These are phyloP conservation scores for Cancer borealis DNA, from an alignment of 2,888 invertebrate genomes.

Conservation along the genomic window DNA sequence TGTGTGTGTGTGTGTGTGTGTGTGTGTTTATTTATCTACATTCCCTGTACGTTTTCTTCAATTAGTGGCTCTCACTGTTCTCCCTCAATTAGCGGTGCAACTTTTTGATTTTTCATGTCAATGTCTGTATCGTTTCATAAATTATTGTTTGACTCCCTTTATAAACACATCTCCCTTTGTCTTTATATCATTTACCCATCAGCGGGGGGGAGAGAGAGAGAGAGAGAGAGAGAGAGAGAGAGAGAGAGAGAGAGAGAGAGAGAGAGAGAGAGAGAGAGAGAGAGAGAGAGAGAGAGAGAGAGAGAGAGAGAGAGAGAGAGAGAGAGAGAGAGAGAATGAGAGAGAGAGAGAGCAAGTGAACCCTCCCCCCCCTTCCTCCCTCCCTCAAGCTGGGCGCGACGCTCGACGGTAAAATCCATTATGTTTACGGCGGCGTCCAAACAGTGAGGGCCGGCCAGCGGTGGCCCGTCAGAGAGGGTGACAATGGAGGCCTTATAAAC, in stretches of 20 bases:
- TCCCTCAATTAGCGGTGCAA: neutral
- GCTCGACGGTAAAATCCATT: constrained; percentile 53
- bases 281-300: constrained; percentile 47
- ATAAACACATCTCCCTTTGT: neutral
- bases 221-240: constrained; percentile 61
- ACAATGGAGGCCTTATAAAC: constrained; percentile 64
- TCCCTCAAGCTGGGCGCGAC: neutral
- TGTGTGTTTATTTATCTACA: neutral
- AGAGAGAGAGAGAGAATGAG: constrained; percentile 53
- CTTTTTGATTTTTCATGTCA: neutral
- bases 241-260: constrained; percentile 61
- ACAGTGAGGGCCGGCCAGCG: constrained; percentile 42
- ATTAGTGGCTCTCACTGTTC: neutral
- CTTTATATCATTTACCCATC: neutral
- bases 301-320: constrained; percentile 61
- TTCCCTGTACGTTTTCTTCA: neutral
- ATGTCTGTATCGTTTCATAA: neutral
- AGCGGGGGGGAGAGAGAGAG: neutral
- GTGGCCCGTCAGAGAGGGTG: constrained; percentile 55
- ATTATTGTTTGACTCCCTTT: neutral
- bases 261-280: constrained; percentile 60
- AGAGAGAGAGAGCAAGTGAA: neutral
- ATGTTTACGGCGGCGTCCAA: constrained; percentile 45
- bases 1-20: neutral
- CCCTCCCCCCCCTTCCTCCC: neutral